phyloP scores from a whole-genome alignment of 2,113 vertebrate species.

The Petromus typicus region DNA sequence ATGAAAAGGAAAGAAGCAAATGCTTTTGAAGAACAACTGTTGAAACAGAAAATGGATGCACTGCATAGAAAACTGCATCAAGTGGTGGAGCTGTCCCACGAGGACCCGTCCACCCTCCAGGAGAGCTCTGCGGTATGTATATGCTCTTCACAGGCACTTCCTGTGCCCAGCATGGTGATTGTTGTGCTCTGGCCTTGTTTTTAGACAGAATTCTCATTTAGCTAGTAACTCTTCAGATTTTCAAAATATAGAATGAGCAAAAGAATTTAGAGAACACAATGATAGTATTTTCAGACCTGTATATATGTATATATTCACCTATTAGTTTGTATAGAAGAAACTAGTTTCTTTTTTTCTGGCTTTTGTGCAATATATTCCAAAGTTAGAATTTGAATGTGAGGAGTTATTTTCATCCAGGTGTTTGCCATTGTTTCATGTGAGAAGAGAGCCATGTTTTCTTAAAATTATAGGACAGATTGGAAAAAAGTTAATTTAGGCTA shows the following conservation, averaged over 20 bases:
- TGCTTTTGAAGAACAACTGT: constrained; percentile 85
- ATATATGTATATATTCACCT: neutral
- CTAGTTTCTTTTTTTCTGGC: neutral
- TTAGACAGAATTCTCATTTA: neutral
- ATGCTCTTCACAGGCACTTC: accelerated
- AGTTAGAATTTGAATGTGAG: neutral
- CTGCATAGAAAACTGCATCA: constrained; percentile 85
- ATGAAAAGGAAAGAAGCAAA: constrained; percentile 85
- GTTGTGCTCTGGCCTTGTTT: neutral
- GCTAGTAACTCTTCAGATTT: neutral
- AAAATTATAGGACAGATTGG: neutral
- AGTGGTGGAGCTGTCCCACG: constrained; percentile 68
- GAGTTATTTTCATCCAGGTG: neutral
- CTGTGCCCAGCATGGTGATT: neutral
- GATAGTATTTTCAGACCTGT: neutral
- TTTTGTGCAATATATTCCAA: neutral
- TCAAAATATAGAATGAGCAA: constrained; percentile 2
- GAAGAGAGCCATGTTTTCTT: neutral
- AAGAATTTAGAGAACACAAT: neutral
- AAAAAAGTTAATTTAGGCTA: neutral
- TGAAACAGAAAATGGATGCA: constrained; percentile 88
- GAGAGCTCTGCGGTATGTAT: constrained; percentile 62
- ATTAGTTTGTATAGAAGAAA: neutral
- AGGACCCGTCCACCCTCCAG: neutral
- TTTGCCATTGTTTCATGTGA: neutral